Percentiles rank a stretch among this genome's conserved stretches.
These are phyloP conservation scores for Synanthedon myopaeformis DNA, from an alignment of 2,888 invertebrate genomes.

Conservation along the genomic window DNA sequence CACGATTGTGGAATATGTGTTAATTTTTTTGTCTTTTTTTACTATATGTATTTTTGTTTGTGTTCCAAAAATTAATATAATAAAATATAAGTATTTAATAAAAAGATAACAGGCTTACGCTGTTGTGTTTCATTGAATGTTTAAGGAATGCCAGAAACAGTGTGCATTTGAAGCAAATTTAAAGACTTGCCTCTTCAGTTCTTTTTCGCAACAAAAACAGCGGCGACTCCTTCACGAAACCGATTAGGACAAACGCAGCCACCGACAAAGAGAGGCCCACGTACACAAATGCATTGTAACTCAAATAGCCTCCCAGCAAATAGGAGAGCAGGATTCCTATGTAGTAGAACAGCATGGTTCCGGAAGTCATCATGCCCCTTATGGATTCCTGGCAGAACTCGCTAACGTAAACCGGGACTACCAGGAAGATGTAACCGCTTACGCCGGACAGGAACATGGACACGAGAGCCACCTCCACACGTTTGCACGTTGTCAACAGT, in stretches of 20 bases:
- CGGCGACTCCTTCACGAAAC: slow-evolving; percentile 37
- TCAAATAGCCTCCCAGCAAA: slow-evolving; percentile 32
- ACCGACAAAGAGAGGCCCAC: slow-evolving; percentile 23
- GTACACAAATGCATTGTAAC: slow-evolving; percentile 34
- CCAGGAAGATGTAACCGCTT: slow-evolving; percentile 25
- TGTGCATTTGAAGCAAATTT: too few relatives aligned
- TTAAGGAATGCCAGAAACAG: too few relatives aligned
- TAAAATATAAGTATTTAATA: too few relatives aligned
- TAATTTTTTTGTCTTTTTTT: too few relatives aligned
- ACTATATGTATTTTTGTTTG: too few relatives aligned
- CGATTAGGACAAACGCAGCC: slow-evolving; percentile 17
- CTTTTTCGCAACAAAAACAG: slow-evolving; percentile 37
- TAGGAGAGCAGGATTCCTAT: slow-evolving; percentile 43
- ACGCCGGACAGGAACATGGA: slow-evolving; percentile 39
- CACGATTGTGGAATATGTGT: too few relatives aligned
- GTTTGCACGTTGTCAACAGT: slow-evolving; percentile 20
- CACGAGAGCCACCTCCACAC: slow-evolving; percentile 31
- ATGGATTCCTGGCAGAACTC: slow-evolving; percentile 47
- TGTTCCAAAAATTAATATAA: too few relatives aligned
- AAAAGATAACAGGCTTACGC: too few relatives aligned
- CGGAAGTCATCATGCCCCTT: slow-evolving; percentile 39
- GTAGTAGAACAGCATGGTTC: slow-evolving; percentile 30
- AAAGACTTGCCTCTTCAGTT: slow-evolving; percentile 26
- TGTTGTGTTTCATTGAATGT: too few relatives aligned
- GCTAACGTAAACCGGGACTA: slow-evolving; percentile 33